Conservation (phyloP, 2,888 invertebrate genomes). For the Choreutis nemorana region DNA sequence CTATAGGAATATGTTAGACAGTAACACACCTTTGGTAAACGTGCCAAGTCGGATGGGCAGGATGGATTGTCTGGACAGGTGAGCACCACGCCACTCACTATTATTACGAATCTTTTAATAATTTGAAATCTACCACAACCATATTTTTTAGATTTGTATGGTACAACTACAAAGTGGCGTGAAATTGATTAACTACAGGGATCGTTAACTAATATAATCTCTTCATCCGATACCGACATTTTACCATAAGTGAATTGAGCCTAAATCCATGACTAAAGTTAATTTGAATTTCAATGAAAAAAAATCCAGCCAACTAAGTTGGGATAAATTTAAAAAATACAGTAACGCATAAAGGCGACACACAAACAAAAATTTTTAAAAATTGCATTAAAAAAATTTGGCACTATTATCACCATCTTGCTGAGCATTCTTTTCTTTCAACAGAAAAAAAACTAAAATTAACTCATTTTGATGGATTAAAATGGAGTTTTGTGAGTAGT, state of each 20-base stretch:
- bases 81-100: slow-evolving; percentile 35
- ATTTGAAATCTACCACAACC: slow-evolving; percentile 65
- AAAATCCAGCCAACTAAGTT: slow-evolving; percentile 57
- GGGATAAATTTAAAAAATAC: slow-evolving; percentile 47
- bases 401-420: slow-evolving; percentile 42
- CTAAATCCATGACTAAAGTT: slow-evolving; percentile 17
- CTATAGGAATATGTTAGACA: slow-evolving; percentile 13
- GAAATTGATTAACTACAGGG: slow-evolving; percentile 19
- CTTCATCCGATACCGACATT: slow-evolving; percentile 24
- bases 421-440: slow-evolving; percentile 29
- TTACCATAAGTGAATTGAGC: slow-evolving; percentile 24
- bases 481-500: slow-evolving; percentile 6
- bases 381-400: slow-evolving; percentile 22
- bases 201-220: too few relatives aligned
- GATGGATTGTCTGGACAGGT: slow-evolving; percentile 19
- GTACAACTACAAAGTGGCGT: slow-evolving; percentile 45
- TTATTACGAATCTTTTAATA: slow-evolving; percentile 51
- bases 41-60: slow-evolving; percentile 18
- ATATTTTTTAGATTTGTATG: slow-evolving; percentile 51
- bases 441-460: slow-evolving; percentile 1
- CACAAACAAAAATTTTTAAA: slow-evolving; percentile 22
- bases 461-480: too few relatives aligned
- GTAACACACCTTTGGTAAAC: slow-evolving; percentile 20
- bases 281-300: too few relatives aligned
- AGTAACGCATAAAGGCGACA: slow-evolving; percentile 39